Conservation (phyloP, 2,113 vertebrate species). For the Sus scrofa region T2T-Sscrofa CM000816.6:4450001-4450500, state of each 20-base stretch:
- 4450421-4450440: too few species aligned
- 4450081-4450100: too few species aligned
- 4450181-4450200: accelerated
- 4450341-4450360: too few species aligned
- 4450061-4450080: not conserved
- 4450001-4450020: not conserved
- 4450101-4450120: not conserved
- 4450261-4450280: not conserved
- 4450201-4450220: not conserved
- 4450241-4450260: not conserved
- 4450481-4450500: too few species aligned
- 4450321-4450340: not conserved
- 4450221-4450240: not conserved
- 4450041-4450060: not conserved
- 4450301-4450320: not conserved
- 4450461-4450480: too few species aligned
- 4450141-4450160: accelerated
- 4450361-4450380: too few species aligned
- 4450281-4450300: not conserved
- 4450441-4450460: too few species aligned
- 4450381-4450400: too few species aligned
- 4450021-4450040: not conserved
- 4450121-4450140: not conserved
- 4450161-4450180: not conserved
- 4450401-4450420: too few species aligned